Percentiles rank a stretch among this genome's conserved stretches.
phyloP scores from a whole-genome alignment of 1,140 invertebrate genomes.

The Elymnias hypermnestra region DNA sequence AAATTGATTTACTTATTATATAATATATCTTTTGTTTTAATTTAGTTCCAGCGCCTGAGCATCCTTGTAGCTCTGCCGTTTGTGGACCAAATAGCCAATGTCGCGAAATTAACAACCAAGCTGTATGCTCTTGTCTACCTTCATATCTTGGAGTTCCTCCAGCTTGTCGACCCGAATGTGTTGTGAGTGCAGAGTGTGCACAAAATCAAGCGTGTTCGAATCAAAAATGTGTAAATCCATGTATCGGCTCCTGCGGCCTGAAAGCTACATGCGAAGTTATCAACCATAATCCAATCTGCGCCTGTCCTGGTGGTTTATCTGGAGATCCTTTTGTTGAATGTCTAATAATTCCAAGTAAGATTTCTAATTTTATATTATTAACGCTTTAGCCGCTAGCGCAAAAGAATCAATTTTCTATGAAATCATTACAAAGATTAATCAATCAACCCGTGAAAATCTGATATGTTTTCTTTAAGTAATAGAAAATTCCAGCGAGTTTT shows the following conservation, averaged over 20 bases:
- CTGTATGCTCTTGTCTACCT: constrained; percentile 83
- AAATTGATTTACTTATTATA: too few relatives aligned
- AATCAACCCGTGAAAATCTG: too few relatives aligned
- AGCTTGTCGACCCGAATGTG: constrained; percentile 85
- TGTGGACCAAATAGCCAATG: constrained; percentile 87
- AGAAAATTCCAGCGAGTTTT: too few relatives aligned
- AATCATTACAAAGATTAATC: too few relatives aligned
- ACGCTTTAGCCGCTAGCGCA: too few relatives aligned
- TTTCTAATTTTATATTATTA: too few relatives aligned
- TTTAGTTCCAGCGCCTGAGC: too few relatives aligned
- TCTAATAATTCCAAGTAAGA: too few relatives aligned
- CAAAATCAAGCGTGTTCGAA: constrained; percentile 80
- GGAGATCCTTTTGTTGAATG: constrained; percentile 86
- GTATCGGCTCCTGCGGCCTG: constrained; percentile 83
- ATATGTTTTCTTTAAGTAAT: too few relatives aligned
- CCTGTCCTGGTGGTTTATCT: constrained; percentile 79
- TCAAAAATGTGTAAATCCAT: constrained; percentile 83
- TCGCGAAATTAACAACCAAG: constrained; percentile 78
- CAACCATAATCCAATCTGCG: constrained; percentile 87
- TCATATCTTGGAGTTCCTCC: constrained; percentile 84
- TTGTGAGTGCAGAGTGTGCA: constrained; percentile 83
- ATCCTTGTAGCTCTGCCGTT: constrained; percentile 80
- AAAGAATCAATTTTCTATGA: too few relatives aligned
- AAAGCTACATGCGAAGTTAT: constrained; percentile 84
- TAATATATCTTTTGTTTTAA: too few relatives aligned